Evolutionary conservation across 2,113 vertebrate genomes (phyloP).

Genomic region (Struthidea cinerea): DNA sequence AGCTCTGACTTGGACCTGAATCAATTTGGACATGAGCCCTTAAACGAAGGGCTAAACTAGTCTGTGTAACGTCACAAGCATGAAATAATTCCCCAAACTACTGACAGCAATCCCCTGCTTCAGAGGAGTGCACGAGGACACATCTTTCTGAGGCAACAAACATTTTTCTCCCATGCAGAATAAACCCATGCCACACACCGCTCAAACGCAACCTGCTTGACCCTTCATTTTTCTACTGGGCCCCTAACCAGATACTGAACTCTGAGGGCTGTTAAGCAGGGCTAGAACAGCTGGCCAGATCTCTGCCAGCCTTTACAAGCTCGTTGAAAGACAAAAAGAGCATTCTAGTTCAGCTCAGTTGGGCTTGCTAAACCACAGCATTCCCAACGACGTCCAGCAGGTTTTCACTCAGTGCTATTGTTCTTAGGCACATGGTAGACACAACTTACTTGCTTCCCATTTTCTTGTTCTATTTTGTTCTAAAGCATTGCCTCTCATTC

Average conservation of each 20-base stretch:
- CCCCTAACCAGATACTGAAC: not conserved
- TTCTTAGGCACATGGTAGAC: conserved; percentile 10
- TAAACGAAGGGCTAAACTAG: not conserved
- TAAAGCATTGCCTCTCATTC: not conserved
- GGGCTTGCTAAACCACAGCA: conserved; percentile 22
- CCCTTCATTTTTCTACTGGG: not conserved
- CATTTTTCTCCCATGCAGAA: not conserved
- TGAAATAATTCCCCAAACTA: not conserved
- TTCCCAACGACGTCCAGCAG: conserved; percentile 23
- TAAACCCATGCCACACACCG: not conserved
- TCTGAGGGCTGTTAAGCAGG: not conserved
- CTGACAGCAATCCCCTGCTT: not conserved
- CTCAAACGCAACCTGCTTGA: not conserved
- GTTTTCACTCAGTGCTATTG: not conserved
- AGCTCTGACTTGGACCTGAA: not conserved
- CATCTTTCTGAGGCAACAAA: not conserved
- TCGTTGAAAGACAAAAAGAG: conserved; percentile 17
- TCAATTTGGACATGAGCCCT: not conserved
- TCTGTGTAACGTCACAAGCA: not conserved
- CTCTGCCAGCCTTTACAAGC: conserved; percentile 8
- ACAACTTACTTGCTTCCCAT: not conserved
- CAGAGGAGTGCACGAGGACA: not conserved
- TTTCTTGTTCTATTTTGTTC: not conserved
- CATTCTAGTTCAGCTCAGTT: conserved; percentile 22
- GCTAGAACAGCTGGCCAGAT: conserved; percentile 31